Conservation (phyloP, 2,797 vertebrate species). For the Acanthornis magna region DNA sequence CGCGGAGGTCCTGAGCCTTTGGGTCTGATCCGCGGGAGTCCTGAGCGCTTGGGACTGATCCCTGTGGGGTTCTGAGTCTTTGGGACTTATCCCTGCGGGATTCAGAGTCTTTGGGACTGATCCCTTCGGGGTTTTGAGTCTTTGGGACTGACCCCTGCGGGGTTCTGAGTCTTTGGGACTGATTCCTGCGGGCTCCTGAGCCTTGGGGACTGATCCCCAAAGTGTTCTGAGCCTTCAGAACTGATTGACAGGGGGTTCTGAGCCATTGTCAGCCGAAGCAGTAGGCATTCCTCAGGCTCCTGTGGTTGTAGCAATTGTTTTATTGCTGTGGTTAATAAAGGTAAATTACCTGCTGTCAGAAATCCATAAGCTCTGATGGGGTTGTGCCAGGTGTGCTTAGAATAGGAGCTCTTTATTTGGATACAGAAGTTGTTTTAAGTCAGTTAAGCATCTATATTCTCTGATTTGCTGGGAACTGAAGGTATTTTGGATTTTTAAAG, state of each 20-base stretch:
- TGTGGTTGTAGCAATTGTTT: background rate
- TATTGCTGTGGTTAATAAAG: background rate
- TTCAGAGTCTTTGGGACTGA: no score
- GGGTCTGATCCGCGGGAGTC: no score
- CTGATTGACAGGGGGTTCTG: background rate
- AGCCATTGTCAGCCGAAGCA: background rate
- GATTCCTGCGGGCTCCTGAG: background rate
- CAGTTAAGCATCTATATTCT: background rate
- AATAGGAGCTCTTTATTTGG: background rate
- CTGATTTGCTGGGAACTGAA: background rate
- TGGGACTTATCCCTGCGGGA: no score
- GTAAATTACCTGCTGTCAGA: fast-evolving
- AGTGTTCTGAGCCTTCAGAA: background rate
- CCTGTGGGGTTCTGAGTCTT: background rate
- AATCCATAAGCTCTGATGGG: background rate
- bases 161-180: no score
- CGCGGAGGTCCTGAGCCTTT: background rate
- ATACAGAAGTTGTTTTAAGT: background rate
- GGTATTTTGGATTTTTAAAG: background rate
- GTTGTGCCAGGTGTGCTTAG: background rate
- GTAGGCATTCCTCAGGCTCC: background rate
- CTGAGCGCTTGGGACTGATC: background rate
- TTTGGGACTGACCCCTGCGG: no score
- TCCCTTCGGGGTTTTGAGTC: no score
- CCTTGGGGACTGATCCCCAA: background rate